Base-by-base conservation (phyloP, 2,797 vertebrate genomes). In the Lacerta agilis region DNA sequence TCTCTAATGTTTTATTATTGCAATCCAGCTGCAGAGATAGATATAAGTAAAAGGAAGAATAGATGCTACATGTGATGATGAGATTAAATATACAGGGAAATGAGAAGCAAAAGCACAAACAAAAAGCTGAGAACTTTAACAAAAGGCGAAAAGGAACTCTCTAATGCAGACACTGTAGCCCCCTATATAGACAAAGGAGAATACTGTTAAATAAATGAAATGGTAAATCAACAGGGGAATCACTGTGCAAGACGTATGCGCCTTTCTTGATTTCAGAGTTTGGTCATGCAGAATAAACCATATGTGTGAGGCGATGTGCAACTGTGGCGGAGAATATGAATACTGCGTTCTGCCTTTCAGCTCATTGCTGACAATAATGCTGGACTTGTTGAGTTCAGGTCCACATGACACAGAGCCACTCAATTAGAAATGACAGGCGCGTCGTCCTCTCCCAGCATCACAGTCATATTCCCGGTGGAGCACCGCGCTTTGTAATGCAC, bases 361-460 rank as follows among this genome's bases (percentile, higher is more conserved):
- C n/a, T 64, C 43, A n/a, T 69, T 23, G 2, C 78, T 45, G 82
- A 81, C 41, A 73, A 83, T 10, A 77, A 87, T 69, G 45, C 4
- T 71, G 81, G 71, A 82, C 88, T 87, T 91, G 79, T 87, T 85
- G 84, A 88, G 85, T 85, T 90, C 79, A 82, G 43, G 82, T 85
- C 49, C 81, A n/a, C 79, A 79, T n/a, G 91, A 71, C 61, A 89
- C 71, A 58, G 25, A 87, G 75, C 29, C 71, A 85, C 79, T 88
- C 88, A 71, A 79, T 88, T 58, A 83, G 58, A 82, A 77, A 80
- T 88, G 90, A 87, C 87, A 91, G 88, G 67, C 66, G 41, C 38
- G 17, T 87, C 71, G 67, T 61, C 25, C 8, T 69, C 79, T 86
- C 41, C 43, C 45, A 75, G 80, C 49, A 61, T 86, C 49, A 64